Base-by-base conservation (phyloP, 2,113 vertebrate species). In the Zosterops pallidus region DNA sequence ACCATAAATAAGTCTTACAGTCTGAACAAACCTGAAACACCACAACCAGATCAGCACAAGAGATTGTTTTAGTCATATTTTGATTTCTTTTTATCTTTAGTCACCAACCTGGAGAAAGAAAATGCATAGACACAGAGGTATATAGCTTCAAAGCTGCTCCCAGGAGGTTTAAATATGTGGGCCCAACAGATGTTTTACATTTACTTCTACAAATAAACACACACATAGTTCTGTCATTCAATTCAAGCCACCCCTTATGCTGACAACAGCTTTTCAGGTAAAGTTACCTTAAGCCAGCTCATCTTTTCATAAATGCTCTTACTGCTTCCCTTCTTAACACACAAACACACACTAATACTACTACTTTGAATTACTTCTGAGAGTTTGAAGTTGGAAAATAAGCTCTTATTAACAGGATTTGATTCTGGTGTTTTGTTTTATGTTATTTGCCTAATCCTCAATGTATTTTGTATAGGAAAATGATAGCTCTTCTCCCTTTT, bases 121-220 rank as follows among this genome's bases (percentile, higher is more conserved):
- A 95, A 74, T 67, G n/a, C 8, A 1, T 63, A 95, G 79, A 86
- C 71, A 63, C 39, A 85, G 79, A 86, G 55, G 67, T 70, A 72
- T 92, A 77, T 52, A 67, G 33, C 88, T 95, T 93, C 85, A 97
- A 91, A 95, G 94, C 33, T 1, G 4, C 37, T 94, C 94, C 92
- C 88, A 82, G 55, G 86, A 94, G 93, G 56, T 91, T 92, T 93
- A 82, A 93, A 90, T 89, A 89, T 72, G 93, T 0, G 0, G 49
- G 90, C 77, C 69, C 60, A 94, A 93, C 83, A 92, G 94, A 90
- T 91, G 86, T 92, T 94, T 95, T 96, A 82, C 86, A 76, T 91
- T 95, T 95, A 93, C 76, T 95, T 88, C 68, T 93, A 93, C 93
- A 93, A 83, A 96, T 78, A 96, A 96, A 94, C 56, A 59, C 47